These are phyloP conservation scores for Porites evermanni DNA, from an alignment of 92 coral and sea anemone species.

Conservation along the genomic window DNA sequence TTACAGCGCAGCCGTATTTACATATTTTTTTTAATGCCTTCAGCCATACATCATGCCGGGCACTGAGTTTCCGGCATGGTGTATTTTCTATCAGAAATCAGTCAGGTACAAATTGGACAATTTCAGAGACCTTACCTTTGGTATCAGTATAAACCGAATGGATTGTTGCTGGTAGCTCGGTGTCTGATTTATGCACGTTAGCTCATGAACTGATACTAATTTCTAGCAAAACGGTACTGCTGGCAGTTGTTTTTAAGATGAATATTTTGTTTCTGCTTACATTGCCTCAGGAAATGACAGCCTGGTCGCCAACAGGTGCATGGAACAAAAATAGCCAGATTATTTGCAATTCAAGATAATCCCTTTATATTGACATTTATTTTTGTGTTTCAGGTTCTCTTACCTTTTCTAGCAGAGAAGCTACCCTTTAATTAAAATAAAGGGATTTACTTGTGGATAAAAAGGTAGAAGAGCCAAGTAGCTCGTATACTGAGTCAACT, in stretches of 20 bases:
- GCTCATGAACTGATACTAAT: background rate
- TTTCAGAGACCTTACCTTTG: slow-evolving; percentile 11
- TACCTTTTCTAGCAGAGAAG: background rate
- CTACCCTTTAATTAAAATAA: background rate
- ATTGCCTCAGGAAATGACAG: slow-evolving; percentile 17
- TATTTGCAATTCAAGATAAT: slow-evolving; percentile 20
- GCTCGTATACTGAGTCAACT: background rate
- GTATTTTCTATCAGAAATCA: background rate
- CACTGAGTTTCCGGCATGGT: slow-evolving; percentile 18
- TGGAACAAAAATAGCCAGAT: slow-evolving; percentile 29
- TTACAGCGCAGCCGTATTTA: slow-evolving; percentile 10
- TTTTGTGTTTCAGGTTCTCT: background rate
- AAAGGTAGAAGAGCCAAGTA: background rate
- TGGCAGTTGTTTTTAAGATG: background rate
- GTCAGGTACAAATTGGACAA: background rate
- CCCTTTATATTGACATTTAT: slow-evolving; percentile 1
- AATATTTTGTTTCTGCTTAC: slow-evolving; percentile 12
- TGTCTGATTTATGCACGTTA: background rate
- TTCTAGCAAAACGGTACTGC: background rate
- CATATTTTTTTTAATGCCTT: slow-evolving; percentile 16
- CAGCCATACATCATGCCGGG: background rate
- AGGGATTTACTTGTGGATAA: background rate
- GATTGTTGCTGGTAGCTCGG: background rate
- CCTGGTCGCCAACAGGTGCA: slow-evolving; percentile 18
- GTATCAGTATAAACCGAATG: background rate